Conservation (phyloP, 64 coral and sea anemone species). For the Montipora efflorescens region DNA sequence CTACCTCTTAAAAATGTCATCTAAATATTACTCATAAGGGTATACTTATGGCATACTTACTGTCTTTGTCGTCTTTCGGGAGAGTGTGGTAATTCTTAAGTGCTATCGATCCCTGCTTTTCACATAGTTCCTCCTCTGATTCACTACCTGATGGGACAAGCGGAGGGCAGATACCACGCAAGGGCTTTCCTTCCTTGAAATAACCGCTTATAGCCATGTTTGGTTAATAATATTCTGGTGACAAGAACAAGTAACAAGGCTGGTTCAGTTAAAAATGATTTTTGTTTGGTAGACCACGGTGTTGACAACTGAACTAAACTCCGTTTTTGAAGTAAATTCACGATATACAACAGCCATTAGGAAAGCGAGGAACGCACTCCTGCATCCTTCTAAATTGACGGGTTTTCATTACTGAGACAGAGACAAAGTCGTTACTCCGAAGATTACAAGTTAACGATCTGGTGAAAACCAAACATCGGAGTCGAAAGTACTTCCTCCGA, state of each 20-base stretch:
- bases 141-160: not conserved
- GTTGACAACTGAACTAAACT: no score
- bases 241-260: not conserved
- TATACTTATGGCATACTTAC: not conserved
- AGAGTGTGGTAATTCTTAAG: conserved; percentile 14
- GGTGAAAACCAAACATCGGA: no score
- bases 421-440: no score
- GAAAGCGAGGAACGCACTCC: no score
- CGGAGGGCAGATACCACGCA: not conserved
- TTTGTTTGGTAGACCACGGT: not conserved
- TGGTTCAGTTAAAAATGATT: not conserved
- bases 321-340: not conserved
- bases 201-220: conserved; percentile 28
- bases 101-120: not conserved
- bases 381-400: no score
- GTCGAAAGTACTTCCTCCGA: no score
- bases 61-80: not conserved
- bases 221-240: not conserved
- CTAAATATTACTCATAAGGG: not conserved
- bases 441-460: no score
- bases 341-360: no score
- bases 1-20: not conserved
- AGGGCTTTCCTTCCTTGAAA: not conserved
- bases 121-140: not conserved
- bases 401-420: no score